Conservation (phyloP, 2,888 invertebrate genomes). For the Netelia virgata region DNA sequence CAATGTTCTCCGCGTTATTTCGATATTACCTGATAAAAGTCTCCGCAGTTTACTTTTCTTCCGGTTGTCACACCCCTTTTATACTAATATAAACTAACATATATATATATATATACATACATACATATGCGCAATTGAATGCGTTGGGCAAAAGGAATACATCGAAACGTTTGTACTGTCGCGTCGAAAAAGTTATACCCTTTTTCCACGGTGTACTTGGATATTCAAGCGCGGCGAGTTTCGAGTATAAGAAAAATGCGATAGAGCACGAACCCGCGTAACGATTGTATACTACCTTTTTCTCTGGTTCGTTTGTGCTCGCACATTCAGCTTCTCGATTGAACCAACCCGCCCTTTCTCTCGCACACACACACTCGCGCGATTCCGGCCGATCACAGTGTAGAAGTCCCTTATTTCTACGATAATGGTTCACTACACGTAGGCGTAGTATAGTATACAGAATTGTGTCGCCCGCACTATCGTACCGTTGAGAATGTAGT, state of each 20-base stretch:
- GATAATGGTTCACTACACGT: conserved; percentile 23
- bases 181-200: conserved; percentile 28
- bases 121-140: background rate
- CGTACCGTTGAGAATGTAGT: conserved; percentile 42
- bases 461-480: conserved; percentile 30
- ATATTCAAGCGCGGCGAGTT: background rate
- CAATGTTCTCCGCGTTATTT: too few species aligned
- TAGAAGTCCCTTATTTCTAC: conserved; percentile 33
- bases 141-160: background rate
- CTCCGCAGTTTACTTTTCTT: too few species aligned
- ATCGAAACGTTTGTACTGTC: conserved; percentile 20
- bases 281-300: conserved; percentile 43
- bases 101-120: background rate
- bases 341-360: background rate
- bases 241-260: conserved; percentile 44
- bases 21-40: too few species aligned
- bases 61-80: too few species aligned
- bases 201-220: background rate
- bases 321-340: conserved; percentile 42
- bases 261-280: conserved; percentile 59
- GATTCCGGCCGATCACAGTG: background rate
- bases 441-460: conserved; percentile 25
- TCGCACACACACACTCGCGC: conserved; percentile 8
- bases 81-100: too few species aligned
- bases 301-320: conserved; percentile 48